Percentiles rank a stretch among this genome's conserved stretches.
These are phyloP conservation scores for Tauraco hartlaubi DNA, from an alignment of 2,797 vertebrate species.

Conservation along the genomic window DNA sequence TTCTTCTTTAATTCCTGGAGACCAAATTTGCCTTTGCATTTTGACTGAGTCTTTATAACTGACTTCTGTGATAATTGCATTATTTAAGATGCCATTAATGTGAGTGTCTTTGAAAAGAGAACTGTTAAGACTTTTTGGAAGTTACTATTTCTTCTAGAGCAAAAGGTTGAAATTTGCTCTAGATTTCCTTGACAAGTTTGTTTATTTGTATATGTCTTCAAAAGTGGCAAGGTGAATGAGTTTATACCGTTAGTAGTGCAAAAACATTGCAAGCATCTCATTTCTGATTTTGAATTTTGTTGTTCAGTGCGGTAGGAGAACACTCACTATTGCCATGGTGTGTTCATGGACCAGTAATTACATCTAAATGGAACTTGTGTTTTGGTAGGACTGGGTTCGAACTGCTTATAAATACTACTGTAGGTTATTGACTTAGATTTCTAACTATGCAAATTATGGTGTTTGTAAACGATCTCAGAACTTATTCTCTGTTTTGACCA, in stretches of 20 bases:
- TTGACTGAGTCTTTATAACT: not conserved
- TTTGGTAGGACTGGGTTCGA: not conserved
- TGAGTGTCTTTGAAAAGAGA: not conserved
- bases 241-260: not conserved
- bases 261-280: not conserved
- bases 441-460: not conserved
- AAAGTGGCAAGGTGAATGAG: not conserved
- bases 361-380: not conserved
- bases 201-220: not conserved
- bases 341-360: not conserved
- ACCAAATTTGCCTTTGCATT: not conserved
- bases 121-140: not conserved
- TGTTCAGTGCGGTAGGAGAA: not conserved
- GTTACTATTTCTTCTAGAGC: not conserved
- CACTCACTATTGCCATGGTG: not conserved
- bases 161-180: not conserved
- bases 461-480: not conserved
- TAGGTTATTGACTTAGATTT: not conserved
- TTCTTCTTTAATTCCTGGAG: constrained; percentile 1
- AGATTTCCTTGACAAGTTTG: not conserved
- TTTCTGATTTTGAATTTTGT: not conserved
- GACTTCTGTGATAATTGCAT: not conserved
- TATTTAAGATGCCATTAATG: not conserved
- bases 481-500: not conserved
- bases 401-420: not conserved